phyloP scores from a whole-genome alignment of 2,888 invertebrate genomes.

The Himalopsyche anomala region DNA sequence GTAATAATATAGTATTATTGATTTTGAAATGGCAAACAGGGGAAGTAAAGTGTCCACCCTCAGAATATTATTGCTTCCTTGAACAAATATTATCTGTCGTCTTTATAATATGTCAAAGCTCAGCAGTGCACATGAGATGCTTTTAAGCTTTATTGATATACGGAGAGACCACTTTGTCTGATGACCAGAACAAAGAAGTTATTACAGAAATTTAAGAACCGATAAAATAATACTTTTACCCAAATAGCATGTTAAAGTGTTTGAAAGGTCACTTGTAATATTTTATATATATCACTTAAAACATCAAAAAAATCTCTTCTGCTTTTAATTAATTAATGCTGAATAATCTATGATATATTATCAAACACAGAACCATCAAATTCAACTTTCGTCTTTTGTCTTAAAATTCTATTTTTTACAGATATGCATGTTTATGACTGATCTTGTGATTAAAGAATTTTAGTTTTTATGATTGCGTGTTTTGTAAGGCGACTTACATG shows the following conservation, averaged over 20 bases:
- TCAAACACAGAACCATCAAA: too few relatives aligned
- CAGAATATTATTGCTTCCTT: slow-evolving; percentile 24
- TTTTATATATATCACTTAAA: neutral
- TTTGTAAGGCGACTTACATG: too few relatives aligned
- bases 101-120: slow-evolving; percentile 40
- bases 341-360: too few relatives aligned
- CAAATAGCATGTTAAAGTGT: neutral
- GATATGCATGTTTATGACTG: too few relatives aligned
- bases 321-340: too few relatives aligned
- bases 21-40: neutral
- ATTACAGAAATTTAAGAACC: slow-evolving; percentile 5
- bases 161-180: slow-evolving; percentile 31
- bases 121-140: slow-evolving; percentile 1
- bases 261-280: neutral
- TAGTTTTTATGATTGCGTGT: too few relatives aligned
- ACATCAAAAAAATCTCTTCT: too few relatives aligned
- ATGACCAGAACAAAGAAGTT: slow-evolving; percentile 38
- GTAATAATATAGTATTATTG: neutral
- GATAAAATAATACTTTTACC: slow-evolving; percentile 3
- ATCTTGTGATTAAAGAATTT: too few relatives aligned
- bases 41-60: neutral
- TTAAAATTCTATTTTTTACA: too few relatives aligned
- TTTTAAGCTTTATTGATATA: slow-evolving; percentile 38
- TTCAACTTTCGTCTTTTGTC: too few relatives aligned
- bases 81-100: slow-evolving; percentile 18